Base-by-base conservation (phyloP, 1,140 invertebrate species). In the Macrocentrus cingulum region DNA sequence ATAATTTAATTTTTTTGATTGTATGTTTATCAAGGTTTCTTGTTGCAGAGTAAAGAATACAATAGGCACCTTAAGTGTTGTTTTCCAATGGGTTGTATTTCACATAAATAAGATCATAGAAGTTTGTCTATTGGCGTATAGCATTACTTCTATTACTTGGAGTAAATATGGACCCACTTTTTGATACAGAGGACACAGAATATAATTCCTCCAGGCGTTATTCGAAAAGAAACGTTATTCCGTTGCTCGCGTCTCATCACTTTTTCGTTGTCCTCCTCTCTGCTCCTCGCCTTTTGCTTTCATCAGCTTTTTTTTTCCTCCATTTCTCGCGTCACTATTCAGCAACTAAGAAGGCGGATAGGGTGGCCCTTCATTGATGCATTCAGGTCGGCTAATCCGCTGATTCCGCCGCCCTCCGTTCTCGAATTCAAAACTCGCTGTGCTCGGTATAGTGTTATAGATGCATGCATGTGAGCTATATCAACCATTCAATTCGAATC, bases 371-470 rank as follows among this genome's bases (percentile, higher is more conserved):
- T 59, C 55, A 57, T 61, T 56, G 34, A 61, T 62, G 64, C 65
- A 74, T 71, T 69, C 67, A 71, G 60, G 56, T 34, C 56, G 50
- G 60, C 66, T 74, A 72, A 74, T 71, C 72, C 66, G 64, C 63
- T 72, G 69, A 72, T 72, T 74, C 65, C 61, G 60, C 65, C 62
- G 44, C 20, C 56, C 60, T 63, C 54, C 51, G 57, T 51, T 65
- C 61, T 66, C 65, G 50, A 37, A 63, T 68, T 68, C 67, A 62
- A 50, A 58, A 63, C 57, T 50, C 39, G 23, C 36, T 39, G 8
- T 39, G 36, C 29, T 34, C 11, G 6, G 11, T 15, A n/a, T 56
- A 11, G 34, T 15, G 19, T 29, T 42, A 34, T 56, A 34, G 45
- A 25, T 42, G 18, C 44, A 3, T 13, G 44, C 44, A 54, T 54